Evolutionary conservation across 1,140 invertebrate genomes (phyloP).

Genomic region (Zaprionus kolodkinae): DNA sequence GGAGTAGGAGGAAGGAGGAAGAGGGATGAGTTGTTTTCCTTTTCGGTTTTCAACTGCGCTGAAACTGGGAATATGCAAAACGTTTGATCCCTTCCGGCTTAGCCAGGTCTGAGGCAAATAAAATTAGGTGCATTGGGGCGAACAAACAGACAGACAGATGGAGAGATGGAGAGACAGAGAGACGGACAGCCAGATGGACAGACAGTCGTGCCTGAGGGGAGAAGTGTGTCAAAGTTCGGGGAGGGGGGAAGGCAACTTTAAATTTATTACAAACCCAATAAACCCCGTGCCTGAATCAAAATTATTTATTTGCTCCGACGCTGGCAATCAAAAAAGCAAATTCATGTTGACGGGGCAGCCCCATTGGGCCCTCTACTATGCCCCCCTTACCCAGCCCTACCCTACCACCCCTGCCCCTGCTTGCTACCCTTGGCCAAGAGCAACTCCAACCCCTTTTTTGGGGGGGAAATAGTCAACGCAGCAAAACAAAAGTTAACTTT

Average conservation of each 20-base stretch:
- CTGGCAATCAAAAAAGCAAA: constrained; percentile 43
- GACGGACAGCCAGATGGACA: neutral
- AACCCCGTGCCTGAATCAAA: constrained; percentile 48
- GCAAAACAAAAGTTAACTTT: constrained; percentile 66
- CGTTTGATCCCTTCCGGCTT: constrained; percentile 80
- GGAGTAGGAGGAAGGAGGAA: neutral
- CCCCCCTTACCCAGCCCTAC: neutral
- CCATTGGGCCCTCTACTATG: neutral
- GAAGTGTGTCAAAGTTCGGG: neutral
- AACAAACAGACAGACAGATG: constrained; percentile 38
- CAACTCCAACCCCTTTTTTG: neutral
- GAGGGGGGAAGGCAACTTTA: constrained; percentile 45
- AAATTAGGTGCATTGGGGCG: constrained; percentile 51
- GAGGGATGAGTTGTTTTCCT: constrained; percentile 29
- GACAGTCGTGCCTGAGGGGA: neutral
- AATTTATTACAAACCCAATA: constrained; percentile 69
- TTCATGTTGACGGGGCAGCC: constrained; percentile 15
- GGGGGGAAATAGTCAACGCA: constrained; percentile 48
- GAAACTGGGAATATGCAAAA: constrained; percentile 57
- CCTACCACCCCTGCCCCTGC: neutral
- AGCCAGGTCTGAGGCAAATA: constrained; percentile 67
- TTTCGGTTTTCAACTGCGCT: constrained; percentile 38
- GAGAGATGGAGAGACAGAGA: constrained; percentile 10
- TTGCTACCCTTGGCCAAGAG: neutral
- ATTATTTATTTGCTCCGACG: constrained; percentile 66